Evolutionary conservation across 2,888 invertebrate species (phyloP).

Genomic region (Sipha maydis): DNA sequence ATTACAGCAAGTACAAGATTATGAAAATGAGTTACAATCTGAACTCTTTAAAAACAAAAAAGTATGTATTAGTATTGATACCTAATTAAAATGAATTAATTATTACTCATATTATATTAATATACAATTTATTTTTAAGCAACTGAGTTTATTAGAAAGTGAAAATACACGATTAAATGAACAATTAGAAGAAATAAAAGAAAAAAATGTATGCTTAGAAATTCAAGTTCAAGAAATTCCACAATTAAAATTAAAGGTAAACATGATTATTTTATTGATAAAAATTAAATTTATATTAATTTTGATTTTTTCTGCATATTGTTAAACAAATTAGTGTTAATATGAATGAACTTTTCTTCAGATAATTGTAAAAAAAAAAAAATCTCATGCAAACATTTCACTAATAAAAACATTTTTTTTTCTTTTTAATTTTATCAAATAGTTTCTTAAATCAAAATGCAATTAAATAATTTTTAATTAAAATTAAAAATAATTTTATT

Average conservation of each 20-base stretch:
- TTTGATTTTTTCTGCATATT: not conserved
- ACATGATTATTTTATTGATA: not conserved
- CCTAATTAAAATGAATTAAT: not conserved
- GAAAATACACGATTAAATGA: conserved; percentile 67
- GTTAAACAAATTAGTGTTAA: too few species aligned
- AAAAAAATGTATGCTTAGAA: conserved; percentile 70
- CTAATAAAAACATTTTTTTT: too few species aligned
- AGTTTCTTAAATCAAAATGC: too few species aligned
- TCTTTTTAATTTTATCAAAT: too few species aligned
- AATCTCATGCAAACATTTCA: not conserved
- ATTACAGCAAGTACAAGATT: conserved; percentile 74
- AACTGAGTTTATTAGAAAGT: conserved; percentile 64
- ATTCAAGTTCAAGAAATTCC: conserved; percentile 69
- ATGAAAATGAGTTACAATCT: conserved; percentile 75
- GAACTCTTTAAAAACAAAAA: conserved; percentile 74
- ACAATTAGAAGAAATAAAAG: conserved; percentile 73
- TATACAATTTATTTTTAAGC: conserved; percentile 61
- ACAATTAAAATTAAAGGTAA: conserved; percentile 66
- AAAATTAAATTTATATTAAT: not conserved
- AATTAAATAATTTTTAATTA: too few species aligned
- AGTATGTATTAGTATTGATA: conserved; percentile 68
- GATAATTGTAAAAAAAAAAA: not conserved
- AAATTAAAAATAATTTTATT: too few species aligned
- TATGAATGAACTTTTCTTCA: not conserved
- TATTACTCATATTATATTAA: not conserved